These are phyloP conservation scores for Apomyelois bistriatella DNA, from an alignment of 2,888 invertebrate species.

Conservation along the genomic window DNA sequence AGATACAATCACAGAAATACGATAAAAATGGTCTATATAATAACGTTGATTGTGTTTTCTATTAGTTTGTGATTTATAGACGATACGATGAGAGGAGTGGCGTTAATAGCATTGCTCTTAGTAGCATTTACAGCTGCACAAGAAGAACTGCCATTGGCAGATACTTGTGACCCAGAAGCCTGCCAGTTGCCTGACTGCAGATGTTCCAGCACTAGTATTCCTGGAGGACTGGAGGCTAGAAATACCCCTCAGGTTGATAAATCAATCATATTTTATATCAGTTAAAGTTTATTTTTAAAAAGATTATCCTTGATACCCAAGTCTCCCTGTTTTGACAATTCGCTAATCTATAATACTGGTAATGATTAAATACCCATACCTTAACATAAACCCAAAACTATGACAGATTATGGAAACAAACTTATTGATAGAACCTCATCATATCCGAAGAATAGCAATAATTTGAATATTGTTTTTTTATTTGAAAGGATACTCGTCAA, in stretches of 20 bases:
- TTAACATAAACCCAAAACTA: too few relatives aligned
- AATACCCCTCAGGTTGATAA: slow-evolving; percentile 74
- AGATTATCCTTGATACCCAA: too few relatives aligned
- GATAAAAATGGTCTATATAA: slow-evolving; percentile 4
- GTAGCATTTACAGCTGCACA: slow-evolving; percentile 11
- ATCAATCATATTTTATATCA: neutral
- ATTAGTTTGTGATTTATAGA: neutral
- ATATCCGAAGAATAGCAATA: too few relatives aligned
- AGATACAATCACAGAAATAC: neutral
- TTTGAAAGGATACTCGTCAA: too few relatives aligned
- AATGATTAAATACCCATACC: too few relatives aligned
- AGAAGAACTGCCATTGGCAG: slow-evolving; percentile 34
- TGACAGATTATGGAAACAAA: too few relatives aligned
- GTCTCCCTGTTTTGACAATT: too few relatives aligned
- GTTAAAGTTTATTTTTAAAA: too few relatives aligned
- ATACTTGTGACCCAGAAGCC: slow-evolving; percentile 45
- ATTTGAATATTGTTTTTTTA: too few relatives aligned
- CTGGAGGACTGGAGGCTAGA: slow-evolving; percentile 56
- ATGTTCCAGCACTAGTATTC: slow-evolving; percentile 70
- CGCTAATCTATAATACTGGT: too few relatives aligned
- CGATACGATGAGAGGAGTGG: neutral
- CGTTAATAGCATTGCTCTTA: neutral
- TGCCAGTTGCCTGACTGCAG: slow-evolving; percentile 77
- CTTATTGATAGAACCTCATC: too few relatives aligned
- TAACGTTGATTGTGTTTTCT: neutral